Base-by-base conservation (phyloP, 2,797 vertebrate species). In the Silurus lanzhouensis region DNA sequence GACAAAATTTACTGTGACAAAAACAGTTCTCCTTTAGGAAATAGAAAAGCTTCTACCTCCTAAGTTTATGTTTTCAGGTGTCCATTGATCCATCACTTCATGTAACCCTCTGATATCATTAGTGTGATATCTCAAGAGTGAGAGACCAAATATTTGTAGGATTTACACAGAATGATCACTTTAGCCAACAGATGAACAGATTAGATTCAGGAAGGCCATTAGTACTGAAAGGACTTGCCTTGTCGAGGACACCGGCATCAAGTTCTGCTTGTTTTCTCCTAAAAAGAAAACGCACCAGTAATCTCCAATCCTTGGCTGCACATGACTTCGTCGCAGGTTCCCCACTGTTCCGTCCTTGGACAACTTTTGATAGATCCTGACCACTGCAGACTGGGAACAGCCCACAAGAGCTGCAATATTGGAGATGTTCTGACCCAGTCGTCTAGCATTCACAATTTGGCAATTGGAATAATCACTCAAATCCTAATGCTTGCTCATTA, bases 141-240 rank as follows among this genome's bases (percentile, higher is more conserved):
- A 76, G 5, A 31, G 27, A 10, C 1, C 31, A 22, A 46, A 79
- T 46, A 19, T 79, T 44, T 63, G 10, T 46, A 44, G 20, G 58
- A 44, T 61, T 78, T 61, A 78, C 15, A 38, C 38, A 19, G 5
- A 78, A 60, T 61, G 13, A 44, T 63, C 31, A 22, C 15, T 61
- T 3, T n/a, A 63, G 44, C 20, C 31, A 79, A 4, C 58, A 79
- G 57, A 77, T 60, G 75, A 77, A 60, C 19, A 78, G 75, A 78
- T 78, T 78, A 38, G 5, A 14, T 78, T 44, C 20, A 6, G 57
- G 57, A 60, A 38, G 5, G 17, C 12, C 10, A 5, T 10, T 2
- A 10, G 17, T 77, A 38, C 22, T 75, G 14, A 55, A 55, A 27
- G 25, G 48, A 74, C 71, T 74, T 17, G 38, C 44, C 4, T 44